Evolutionary conservation across 2,888 invertebrate genomes (phyloP), one percentile per base, ranked within the genome.

Genomic region (Parnassius glacialis): DNA sequence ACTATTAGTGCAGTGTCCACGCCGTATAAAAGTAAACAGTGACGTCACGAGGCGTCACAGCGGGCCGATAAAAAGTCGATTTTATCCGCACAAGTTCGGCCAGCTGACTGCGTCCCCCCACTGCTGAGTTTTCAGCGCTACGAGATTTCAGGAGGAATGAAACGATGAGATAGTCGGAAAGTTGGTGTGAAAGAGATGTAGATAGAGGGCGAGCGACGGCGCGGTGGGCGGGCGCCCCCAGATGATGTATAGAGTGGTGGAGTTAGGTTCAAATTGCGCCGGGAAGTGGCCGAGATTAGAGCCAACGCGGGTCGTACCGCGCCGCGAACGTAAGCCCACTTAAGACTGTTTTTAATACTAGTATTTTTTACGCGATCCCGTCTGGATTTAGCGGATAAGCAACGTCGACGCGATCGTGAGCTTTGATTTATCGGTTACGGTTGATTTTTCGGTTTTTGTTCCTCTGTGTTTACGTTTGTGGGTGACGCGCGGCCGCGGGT

Each of bases 231-330:
- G 89, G 87, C 84, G 82, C 70, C 80, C 79, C 80, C 82, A 82
- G 93, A 93, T 94, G 94, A 94, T 94, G 94, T 94, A 94, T 94
- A 93, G 94, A 94, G 93, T 93, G 92, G 93, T 92, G 93, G 94
- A 94, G 94, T 94, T 94, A 94, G 92, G 93, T 90, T 94, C 94
- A 94, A 94, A 94, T 94, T 94, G 94, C 93, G 94, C 88, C 93
- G 94, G 94, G 93, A 94, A 94, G 94, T 94, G 94, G 94, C 93
- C 93, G 93, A 94, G 94, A 94, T 94, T 94, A 94, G 93, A 93
- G 93, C 85, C 84, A 84, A 81, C 92, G 92, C 93, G 93, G 93
- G 92, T 93, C 93, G 92, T 92, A 90, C 90, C 92, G 90, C 91
- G 92, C 88, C 90, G 91, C 92, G 92, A 86, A 84, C 89, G 92